Evolutionary conservation across 1,140 invertebrate species (phyloP), one percentile per base, ranked within the genome.

Genomic region (Lethocerus indicus): DNA sequence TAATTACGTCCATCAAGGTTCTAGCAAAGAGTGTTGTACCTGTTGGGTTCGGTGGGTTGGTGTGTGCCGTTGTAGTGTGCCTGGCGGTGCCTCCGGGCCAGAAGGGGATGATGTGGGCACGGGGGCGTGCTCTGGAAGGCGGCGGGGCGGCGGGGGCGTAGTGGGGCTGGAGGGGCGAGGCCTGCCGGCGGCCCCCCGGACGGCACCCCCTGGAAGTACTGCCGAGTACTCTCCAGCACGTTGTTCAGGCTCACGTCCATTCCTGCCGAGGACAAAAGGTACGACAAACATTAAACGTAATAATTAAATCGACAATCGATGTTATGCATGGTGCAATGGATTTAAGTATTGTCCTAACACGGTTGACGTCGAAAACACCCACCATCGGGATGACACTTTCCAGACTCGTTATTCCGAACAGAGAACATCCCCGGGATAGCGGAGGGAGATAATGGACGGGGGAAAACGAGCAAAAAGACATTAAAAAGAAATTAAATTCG

Each of bases 241-340:
- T 81, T 81, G 62, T 75, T 78, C 64, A 79, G 78, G 67, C 73
- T 76, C 63, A 75, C 74, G 73, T 81, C 79, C 79, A 82, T 82
- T 67, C 67, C 45, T 54, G 43, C n/a, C 47, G 29, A 14, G 27
- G n/a, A 51, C 29, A 45, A 12, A 43, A 25, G 44, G 13, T 26
- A 26, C n/a, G n/a, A n/a, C n/a, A 23, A 45, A 12, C 7, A 16
- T 41, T 16, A 18, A 7, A 41, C 12, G 14, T 41, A 21, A 12
- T 9, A 9, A 9, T 12, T 12, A 7, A 41, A 9, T 13, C 7
- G 12, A 18, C 9, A 41, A 9, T 41, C 14, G 7, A 41, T 12
- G 39, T 9, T n/a, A 9, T 41, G 21, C 18, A 7, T 21, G 21
- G 20, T 18, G 9, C 12, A 7, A 7, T 16, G 21, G 9, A 41